Base-by-base conservation (phyloP, 1,140 invertebrate genomes). In the Stenopsyche tienmushanensis region DNA sequence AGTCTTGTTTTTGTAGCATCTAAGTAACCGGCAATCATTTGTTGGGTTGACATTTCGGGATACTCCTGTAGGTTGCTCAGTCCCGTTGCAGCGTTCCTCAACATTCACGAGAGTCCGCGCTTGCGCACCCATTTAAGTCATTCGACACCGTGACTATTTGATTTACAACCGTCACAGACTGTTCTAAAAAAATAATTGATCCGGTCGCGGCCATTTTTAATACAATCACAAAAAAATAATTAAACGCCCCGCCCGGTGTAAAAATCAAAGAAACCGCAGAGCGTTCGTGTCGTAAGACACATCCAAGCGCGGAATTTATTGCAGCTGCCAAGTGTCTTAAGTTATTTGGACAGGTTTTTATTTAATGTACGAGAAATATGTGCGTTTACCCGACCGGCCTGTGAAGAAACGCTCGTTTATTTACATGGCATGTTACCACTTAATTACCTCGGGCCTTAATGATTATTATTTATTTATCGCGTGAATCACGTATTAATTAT, bases 401-500 rank as follows among this genome's bases (percentile, higher is more conserved):
- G 44, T 20, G 10, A 47, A 47, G 44, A 47, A 47, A 47, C 44
- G 44, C 44, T 47, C 44, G 44, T 47, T 47, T 47, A 47, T 47
- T 47, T 47, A 47, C 44, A 47, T 47, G 44, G 44, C 44, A 47
- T 47, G 44, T 47, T 47, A 47, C 44, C 44, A 47, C 44, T 47
- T 47, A 47, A 47, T 47, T 47, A 47, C 44, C 44, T 13, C 44
- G 44, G 5, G 44, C 44, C 17, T 47, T 47, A 47, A 47, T 18
- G 44, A 47, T 47, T 47, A 47, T 47, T 47, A 47, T 47, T 47
- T 47, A 47, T 47, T 47, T 47, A 47, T 47, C 44, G 44, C 44
- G 8, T 9, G 10, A 47, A 20, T 47, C 44, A 15, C 44, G 8
- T 13, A 47, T 47, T 47, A 47, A 47, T 47, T 15, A 47, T 47